phyloP scores from a whole-genome alignment of 2,797 vertebrate species.

The Gallinago solitaria region DNA sequence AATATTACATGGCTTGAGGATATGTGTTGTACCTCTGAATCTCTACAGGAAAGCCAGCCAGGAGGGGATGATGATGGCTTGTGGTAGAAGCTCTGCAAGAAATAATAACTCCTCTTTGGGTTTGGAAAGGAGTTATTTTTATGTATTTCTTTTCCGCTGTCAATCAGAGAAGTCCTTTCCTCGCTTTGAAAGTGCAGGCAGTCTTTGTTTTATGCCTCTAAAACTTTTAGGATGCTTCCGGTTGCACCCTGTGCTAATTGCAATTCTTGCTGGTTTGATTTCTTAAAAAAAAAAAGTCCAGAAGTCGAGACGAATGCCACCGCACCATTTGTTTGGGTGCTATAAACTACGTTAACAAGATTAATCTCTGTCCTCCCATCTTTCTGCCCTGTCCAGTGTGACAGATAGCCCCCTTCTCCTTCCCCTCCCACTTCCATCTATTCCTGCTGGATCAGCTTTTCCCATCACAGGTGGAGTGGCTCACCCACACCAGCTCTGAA shows the following conservation, averaged over 20 bases:
- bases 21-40: constrained; percentile 31
- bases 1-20: constrained; percentile 48
- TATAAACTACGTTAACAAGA: background rate
- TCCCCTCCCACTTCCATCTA: background rate
- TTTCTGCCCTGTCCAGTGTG: background rate
- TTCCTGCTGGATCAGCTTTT: background rate
- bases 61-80: constrained; percentile 43
- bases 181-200: background rate
- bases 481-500: background rate
- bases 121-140: constrained; percentile 45
- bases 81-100: constrained; percentile 46
- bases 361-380: background rate
- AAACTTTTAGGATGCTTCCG: background rate
- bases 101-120: constrained; percentile 40
- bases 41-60: constrained; percentile 30
- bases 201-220: background rate
- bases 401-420: background rate
- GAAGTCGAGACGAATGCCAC: background rate
- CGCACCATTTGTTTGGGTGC: background rate
- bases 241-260: background rate
- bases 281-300: background rate
- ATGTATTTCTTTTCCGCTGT: constrained; percentile 1
- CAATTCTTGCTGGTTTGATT: background rate
- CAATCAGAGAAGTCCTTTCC: constrained; percentile 15
- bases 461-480: background rate